phyloP scores from a whole-genome alignment of 2,113 vertebrate genomes.

The Planiliza haematocheilus region DNA sequence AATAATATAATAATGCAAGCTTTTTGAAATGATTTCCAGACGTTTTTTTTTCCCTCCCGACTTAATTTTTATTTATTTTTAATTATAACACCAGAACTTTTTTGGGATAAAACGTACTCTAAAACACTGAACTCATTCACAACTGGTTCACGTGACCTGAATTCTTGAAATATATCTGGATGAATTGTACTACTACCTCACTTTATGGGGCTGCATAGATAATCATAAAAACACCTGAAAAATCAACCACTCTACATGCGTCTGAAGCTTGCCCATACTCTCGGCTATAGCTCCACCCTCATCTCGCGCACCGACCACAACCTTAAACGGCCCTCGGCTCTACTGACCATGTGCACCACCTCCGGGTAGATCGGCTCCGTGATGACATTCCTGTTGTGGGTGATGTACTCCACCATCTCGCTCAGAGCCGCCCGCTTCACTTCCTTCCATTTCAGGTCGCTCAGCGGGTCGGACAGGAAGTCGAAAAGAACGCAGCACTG shows the following conservation, averaged over 20 bases:
- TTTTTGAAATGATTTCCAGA: too few relatives aligned
- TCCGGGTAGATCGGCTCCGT: conserved; percentile 98
- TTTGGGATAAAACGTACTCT: too few relatives aligned
- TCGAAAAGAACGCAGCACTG: conserved; percentile 98
- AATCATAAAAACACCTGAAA: too few relatives aligned
- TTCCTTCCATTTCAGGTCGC: conserved; percentile 99
- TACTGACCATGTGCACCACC: conserved; percentile 97
- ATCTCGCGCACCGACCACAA: conserved; percentile 15
- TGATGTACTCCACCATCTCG: conserved; percentile 99
- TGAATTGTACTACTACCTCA: neutral
- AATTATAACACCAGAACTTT: too few relatives aligned
- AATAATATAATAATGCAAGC: too few relatives aligned
- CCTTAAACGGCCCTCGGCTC: neutral
- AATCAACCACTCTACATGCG: neutral
- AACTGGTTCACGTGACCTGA: too few relatives aligned
- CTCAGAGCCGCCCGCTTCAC: conserved; percentile 96
- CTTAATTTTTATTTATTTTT: too few relatives aligned
- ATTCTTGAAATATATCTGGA: neutral
- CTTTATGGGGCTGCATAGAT: too few relatives aligned
- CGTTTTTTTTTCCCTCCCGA: too few relatives aligned
- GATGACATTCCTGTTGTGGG: conserved; percentile 96
- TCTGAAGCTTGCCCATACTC: conserved; percentile 7
- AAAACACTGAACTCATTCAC: too few relatives aligned
- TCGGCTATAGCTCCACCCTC: neutral
- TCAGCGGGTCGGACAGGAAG: conserved; percentile 97